Evolutionary conservation across 2,113 vertebrate genomes (phyloP).

Genomic region (Perca fluviatilis): DNA sequence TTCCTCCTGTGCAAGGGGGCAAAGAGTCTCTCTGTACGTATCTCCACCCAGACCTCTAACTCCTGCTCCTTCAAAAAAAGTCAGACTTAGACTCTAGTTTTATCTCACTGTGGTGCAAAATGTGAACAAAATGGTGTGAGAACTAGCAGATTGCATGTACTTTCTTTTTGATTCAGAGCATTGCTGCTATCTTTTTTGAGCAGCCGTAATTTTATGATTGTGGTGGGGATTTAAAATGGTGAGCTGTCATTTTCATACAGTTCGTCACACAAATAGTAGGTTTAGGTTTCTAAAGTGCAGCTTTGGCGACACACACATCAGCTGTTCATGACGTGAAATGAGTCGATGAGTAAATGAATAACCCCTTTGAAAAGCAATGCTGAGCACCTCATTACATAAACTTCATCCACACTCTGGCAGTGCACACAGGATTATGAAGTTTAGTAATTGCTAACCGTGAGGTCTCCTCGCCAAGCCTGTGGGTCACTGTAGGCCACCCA

Average conservation of each 20-base stretch:
- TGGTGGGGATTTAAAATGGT: conserved; percentile 7
- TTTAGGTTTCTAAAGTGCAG: conserved; percentile 50
- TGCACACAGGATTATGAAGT: conserved; percentile 64
- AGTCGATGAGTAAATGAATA: conserved; percentile 62
- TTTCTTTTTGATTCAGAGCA: background rate
- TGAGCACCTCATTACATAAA: conserved; percentile 63
- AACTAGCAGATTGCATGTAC: background rate
- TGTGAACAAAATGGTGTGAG: conserved; percentile 27
- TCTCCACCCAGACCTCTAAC: conserved; percentile 37
- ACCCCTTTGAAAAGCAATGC: conserved; percentile 50
- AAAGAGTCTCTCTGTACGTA: conserved; percentile 48
- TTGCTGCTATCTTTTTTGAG: conserved; percentile 6
- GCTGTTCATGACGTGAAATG: conserved; percentile 49
- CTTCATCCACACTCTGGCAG: conserved; percentile 42
- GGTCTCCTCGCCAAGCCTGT: conserved; percentile 74
- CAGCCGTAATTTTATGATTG: conserved; percentile 23
- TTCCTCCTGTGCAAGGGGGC: conserved; percentile 32
- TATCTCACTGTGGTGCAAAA: conserved; percentile 56
- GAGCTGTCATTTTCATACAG: conserved; percentile 36
- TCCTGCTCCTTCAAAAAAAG: conserved; percentile 29
- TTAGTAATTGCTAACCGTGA: conserved; percentile 70
- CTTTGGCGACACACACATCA: conserved; percentile 36
- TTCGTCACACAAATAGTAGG: conserved; percentile 26
- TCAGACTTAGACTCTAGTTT: conserved; percentile 22
- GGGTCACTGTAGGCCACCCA: conserved; percentile 80